Evolutionary conservation across 2,113 vertebrate genomes (phyloP), one percentile per base, ranked within the genome.

Genomic region (Centropristis striata): DNA sequence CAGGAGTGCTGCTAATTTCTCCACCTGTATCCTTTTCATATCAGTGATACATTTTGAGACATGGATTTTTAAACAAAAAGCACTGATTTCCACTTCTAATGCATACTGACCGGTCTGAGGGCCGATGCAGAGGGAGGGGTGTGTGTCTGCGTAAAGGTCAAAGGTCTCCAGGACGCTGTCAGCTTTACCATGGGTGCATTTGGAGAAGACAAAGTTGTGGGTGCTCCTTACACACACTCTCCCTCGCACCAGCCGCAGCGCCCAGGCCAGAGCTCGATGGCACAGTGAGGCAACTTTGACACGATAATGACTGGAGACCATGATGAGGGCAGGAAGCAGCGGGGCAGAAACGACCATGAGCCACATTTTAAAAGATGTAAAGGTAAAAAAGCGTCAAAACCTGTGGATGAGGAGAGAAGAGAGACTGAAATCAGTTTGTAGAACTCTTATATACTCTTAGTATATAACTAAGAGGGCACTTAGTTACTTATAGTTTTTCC

Each of bases 111-210:
- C 93, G 32, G 61, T 91, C 41, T 83, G 53, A 4, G 80, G 69
- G n/a, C 93, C 83, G 4, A 94, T 90, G 81, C 76, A 70, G 70
- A 84, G 66, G 2, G 82, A 86, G 8, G 83, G 72, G n/a, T 93
- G 82, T 1, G 78, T 82, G 18, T 68, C 55, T 1, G 58, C 54
- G 1, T 93, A 93, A 9, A 90, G 86, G 78, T 94, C 84, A 74
- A 93, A 95, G 39, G 95, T 91, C 68, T 87, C 86, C 37, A 95
- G 78, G 46, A 95, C 92, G 4, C 94, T 95, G 69, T 91, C 74
- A 1, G 65, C 88, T 54, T 90, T 87, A 55, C 94, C 93, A 2
- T 96, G 95, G 12, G 90, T 95, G 75, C 93, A 95, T 16, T 83
- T 55, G 8, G 88, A 78, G 90, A 95, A 93, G 15, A 96, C 88